Conservation (phyloP, 2,888 invertebrate species). For the Dryobota labecula region DNA sequence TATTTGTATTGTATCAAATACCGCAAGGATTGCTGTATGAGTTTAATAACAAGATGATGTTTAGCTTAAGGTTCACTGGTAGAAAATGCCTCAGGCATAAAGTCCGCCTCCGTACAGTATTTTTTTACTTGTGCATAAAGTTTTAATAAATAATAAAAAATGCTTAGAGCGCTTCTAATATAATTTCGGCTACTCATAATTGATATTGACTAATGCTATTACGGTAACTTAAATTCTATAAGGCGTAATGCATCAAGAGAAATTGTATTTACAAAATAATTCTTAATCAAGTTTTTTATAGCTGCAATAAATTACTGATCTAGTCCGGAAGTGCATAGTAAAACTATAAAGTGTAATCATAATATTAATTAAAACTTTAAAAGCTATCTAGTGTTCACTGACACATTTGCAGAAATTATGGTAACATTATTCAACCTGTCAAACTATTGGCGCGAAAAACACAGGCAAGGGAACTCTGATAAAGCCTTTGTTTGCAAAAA, state of each 20-base stretch:
- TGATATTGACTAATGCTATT: conserved; percentile 44
- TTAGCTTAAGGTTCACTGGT: too few species aligned
- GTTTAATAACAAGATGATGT: conserved; percentile 24
- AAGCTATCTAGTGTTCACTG: conserved; percentile 1
- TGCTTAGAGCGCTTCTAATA: conserved; percentile 10
- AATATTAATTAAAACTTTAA: conserved; percentile 22
- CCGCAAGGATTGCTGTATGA: conserved; percentile 25
- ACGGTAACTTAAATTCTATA: conserved; percentile 27
- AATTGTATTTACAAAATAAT: conserved; percentile 37
- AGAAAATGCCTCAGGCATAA: too few species aligned
- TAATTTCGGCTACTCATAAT: conserved; percentile 34
- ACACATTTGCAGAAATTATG: conserved; percentile 2
- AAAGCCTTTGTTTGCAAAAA: conserved; percentile 56
- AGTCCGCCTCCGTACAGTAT: too few species aligned
- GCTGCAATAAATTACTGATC: conserved; percentile 14
- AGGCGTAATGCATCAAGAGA: conserved; percentile 40
- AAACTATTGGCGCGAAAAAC: conserved; percentile 43
- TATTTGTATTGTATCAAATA: conserved; percentile 40
- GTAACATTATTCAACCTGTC: conserved; percentile 28
- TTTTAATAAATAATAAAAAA: too few species aligned
- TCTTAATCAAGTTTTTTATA: conserved; percentile 7
- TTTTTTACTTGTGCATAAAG: too few species aligned
- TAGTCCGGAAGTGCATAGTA: conserved; percentile 22
- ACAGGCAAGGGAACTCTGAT: conserved; percentile 39
- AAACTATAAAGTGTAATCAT: conserved; percentile 28